Evolutionary conservation across 2,888 invertebrate species (phyloP), one percentile per base, ranked within the genome.

Genomic region (Bimastos eiseni): DNA sequence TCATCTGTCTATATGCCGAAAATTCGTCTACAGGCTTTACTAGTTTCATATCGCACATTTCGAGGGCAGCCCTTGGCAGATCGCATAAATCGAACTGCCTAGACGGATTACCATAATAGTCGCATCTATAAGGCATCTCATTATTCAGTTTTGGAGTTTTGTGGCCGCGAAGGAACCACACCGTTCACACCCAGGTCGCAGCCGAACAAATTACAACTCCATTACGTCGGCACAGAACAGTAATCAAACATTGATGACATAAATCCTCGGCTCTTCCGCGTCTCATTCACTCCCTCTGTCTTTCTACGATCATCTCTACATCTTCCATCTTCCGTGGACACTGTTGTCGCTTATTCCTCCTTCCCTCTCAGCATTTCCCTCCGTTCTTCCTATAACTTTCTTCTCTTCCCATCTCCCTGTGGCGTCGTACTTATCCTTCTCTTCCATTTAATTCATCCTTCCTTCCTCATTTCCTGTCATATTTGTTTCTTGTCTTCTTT

Each of bases 51-150:
- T 70, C 30, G n/a, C 11, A n/a, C n/a, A 70, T 70, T 70, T n/a
- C 70, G n/a, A n/a, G 2, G 70, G 4, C 70, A n/a, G n/a, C 70
- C 30, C 70, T n/a, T 70, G 0, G 70, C 70, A 70, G 49, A 49
- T 49, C 24, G 49, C 49, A 49, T 21, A 4, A 24, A 49, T 24
- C 30, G n/a, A n/a, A 8, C 70, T 70, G 70, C 70, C n/a, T 70
- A 70, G 30, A 30, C n/a, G n/a, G 70, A 70, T 70, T 70, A 70
- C 30, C 70, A 70, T 70, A 70, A 70, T n/a, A 70, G 70, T 11
- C 70, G n/a, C 70, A 70, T 70, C 70, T 70, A 70, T 70, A 70
- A 70, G 70, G 70, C 70, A n/a, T 70, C 70, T n/a, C 30, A 70
- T 70, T 70, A 70, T 70, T 30, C n/a, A 30, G 70, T 70, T 30